phyloP scores from a whole-genome alignment of 2,888 invertebrate species.

The Branchipolynoe longqiensis region DNA sequence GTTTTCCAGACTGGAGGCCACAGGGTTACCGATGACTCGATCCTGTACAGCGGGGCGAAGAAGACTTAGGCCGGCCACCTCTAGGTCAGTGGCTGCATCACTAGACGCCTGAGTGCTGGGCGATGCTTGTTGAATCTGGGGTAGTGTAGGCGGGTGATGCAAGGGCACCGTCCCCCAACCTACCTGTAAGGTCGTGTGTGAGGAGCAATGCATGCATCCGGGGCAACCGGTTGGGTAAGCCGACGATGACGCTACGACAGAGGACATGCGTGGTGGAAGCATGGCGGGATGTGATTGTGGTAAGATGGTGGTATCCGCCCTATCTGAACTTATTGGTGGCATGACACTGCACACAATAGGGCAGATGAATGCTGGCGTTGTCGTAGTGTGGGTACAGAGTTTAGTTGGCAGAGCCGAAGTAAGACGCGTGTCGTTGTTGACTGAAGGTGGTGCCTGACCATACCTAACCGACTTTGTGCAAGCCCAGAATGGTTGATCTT shows the following conservation, averaged over 20 bases:
- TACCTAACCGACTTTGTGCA: background rate
- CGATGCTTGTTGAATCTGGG: background rate
- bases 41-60: background rate
- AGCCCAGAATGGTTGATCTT: background rate
- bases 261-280: background rate
- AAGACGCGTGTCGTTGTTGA: background rate
- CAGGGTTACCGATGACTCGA: conserved; percentile 1
- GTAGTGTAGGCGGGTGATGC: background rate
- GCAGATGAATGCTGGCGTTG: background rate
- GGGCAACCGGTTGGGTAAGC: background rate
- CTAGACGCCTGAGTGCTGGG: background rate
- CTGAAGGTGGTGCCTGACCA: background rate
- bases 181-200: no score
- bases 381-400: background rate
- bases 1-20: background rate
- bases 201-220: background rate
- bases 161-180: background rate
- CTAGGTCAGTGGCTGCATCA: background rate
- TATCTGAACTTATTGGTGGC: background rate
- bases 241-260: background rate
- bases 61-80: conserved; percentile 2
- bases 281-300: background rate
- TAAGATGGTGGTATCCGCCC: background rate
- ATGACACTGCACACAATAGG: background rate
- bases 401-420: background rate